Evolutionary conservation across 2,888 invertebrate species (phyloP), one percentile per base, ranked within the genome.

Genomic region (Salpingus planirostris): DNA sequence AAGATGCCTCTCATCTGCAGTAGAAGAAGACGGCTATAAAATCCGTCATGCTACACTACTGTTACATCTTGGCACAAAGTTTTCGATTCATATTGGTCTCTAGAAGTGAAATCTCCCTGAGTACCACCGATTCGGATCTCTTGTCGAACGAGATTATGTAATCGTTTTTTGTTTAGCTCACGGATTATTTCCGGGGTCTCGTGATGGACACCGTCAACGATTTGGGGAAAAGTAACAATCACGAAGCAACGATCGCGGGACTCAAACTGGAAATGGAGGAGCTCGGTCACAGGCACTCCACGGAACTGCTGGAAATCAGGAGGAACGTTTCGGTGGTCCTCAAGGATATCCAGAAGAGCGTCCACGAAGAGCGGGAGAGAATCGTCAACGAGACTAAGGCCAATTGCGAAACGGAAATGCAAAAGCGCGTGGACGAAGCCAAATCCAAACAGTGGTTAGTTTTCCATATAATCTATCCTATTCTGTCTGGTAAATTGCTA

Each of bases 401-500:
- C 11, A 70, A 74, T 34, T 74, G 76, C 34, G 84, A 85, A 50
- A 54, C 69, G 1, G 89, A 90, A 35, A 72, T 80, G 18, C 71
- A 79, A 23, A 71, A 75, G 12, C 77, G 80, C 7, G 73, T 92
- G 15, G 78, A 78, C 33, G 79, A 82, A 30, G 76, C 85, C 5
- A 93, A 93, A 66, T 73, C 78, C 23, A 90, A 87, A 56, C 91
- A 91, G 59, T 95, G 93, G 93, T 74, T 42, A 54, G 39, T 38
- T 18, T n/a, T n/a, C n/a, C n/a, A n/a, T n/a, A n/a, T n/a, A n/a
- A n/a, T n/a, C n/a, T n/a, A n/a, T n/a, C n/a, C n/a, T n/a, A n/a
- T n/a, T n/a, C n/a, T n/a, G n/a, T n/a, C n/a, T n/a, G n/a, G n/a
- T n/a, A n/a, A n/a, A n/a, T n/a, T n/a, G n/a, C n/a, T n/a, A n/a